phyloP scores from a whole-genome alignment of 2,888 invertebrate genomes.

The Leucophora obtusa region DNA sequence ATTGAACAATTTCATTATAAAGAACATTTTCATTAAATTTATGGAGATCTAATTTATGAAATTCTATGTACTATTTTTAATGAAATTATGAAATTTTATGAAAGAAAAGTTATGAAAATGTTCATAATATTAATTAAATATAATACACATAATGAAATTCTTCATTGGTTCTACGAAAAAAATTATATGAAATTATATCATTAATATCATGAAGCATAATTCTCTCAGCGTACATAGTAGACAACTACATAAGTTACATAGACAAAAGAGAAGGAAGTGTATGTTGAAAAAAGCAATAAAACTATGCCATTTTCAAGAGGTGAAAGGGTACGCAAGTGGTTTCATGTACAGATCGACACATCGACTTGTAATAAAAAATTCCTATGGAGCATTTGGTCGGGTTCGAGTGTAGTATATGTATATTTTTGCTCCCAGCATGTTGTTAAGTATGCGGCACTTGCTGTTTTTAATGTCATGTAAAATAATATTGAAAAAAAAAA shows the following conservation, averaged over 20 bases:
- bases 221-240: too few species aligned
- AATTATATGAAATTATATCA: too few species aligned
- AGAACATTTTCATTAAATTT: too few species aligned
- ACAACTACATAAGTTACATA: slow-evolving; percentile 22
- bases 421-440: slow-evolving; percentile 33
- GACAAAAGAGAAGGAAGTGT: slow-evolving; percentile 38
- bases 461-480: slow-evolving; percentile 25
- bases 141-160: too few species aligned
- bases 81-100: too few species aligned
- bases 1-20: too few species aligned
- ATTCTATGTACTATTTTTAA: too few species aligned
- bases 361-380: background rate
- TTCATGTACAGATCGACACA: slow-evolving; percentile 5
- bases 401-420: background rate
- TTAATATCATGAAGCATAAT: too few species aligned
- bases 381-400: background rate
- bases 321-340: slow-evolving; percentile 49
- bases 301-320: slow-evolving; percentile 41
- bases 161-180: too few species aligned
- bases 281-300: slow-evolving; percentile 15
- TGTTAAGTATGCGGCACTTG: slow-evolving; percentile 54
- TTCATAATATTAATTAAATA: too few species aligned
- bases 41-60: too few species aligned
- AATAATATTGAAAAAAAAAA: background rate
- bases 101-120: too few species aligned